Percentiles rank a stretch among this genome's conserved stretches.
Evolutionary conservation across 2,888 invertebrate species (phyloP).

Genomic region (Drosophila conformis): DNA sequence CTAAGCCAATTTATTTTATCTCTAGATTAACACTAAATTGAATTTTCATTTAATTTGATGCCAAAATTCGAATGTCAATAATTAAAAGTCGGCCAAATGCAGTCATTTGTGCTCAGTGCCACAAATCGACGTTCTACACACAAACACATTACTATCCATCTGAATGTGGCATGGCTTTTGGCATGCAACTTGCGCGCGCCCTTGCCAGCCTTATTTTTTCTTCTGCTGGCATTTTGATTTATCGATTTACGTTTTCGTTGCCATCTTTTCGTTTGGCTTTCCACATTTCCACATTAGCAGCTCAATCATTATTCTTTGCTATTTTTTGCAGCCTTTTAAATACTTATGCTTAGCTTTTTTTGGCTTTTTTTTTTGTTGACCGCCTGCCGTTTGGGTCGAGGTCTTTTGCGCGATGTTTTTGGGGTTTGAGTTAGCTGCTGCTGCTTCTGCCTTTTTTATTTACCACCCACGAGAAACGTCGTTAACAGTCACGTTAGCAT

Average conservation of each 20-base stretch:
- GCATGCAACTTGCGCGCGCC: conserved; percentile 78
- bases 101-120: conserved; percentile 67
- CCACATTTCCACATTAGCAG: conserved; percentile 44
- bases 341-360: conserved; percentile 43
- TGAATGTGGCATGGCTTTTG: conserved; percentile 54
- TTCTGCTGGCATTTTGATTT: conserved; percentile 73
- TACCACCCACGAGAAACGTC: conserved; percentile 73
- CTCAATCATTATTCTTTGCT: conserved; percentile 46
- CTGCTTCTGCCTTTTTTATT: conserved; percentile 26
- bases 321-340: conserved; percentile 45
- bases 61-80: conserved; percentile 63
- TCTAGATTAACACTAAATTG: not conserved
- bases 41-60: not conserved
- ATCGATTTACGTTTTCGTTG: conserved; percentile 73
- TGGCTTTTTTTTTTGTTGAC: conserved; percentile 48
- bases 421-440: conserved; percentile 24
- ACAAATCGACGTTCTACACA: conserved; percentile 37
- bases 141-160: conserved; percentile 12
- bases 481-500: conserved; percentile 79
- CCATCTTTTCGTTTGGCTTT: conserved; percentile 27
- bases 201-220: conserved; percentile 60
- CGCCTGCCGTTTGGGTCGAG: conserved; percentile 79
- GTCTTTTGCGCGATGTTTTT: conserved; percentile 53
- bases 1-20: not conserved
- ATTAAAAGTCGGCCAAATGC: conserved; percentile 79